Evolutionary conservation across 1,140 invertebrate genomes (phyloP).

Genomic region (Scaptomyza montana): DNA sequence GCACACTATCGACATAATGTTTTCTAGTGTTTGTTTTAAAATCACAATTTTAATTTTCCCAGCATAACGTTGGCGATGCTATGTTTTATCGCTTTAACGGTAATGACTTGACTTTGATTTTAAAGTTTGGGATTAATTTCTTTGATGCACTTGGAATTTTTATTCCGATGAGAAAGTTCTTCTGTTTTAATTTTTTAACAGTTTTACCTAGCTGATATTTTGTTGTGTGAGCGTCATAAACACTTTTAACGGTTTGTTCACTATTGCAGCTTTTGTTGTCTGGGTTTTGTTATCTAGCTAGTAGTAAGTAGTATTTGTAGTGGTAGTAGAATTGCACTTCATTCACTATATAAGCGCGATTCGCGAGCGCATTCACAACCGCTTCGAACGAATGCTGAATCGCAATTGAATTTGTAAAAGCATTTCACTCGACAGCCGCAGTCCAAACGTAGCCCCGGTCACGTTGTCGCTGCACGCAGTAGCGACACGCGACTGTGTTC

Average conservation of each 20-base stretch:
- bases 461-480: conserved; percentile 71
- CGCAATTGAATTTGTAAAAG: conserved; percentile 79
- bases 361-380: conserved; percentile 66
- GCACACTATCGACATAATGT: conserved; percentile 82
- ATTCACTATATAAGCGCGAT: conserved; percentile 18
- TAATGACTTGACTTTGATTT: not conserved
- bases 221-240: conserved; percentile 45
- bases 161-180: conserved; percentile 4
- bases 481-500: conserved; percentile 66
- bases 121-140: not conserved
- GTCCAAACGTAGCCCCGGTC: conserved; percentile 52
- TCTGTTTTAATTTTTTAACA: not conserved
- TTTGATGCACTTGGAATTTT: not conserved
- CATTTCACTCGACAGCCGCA: conserved; percentile 67
- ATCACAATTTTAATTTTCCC: conserved; percentile 31
- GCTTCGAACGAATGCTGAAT: conserved; percentile 73
- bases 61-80: not conserved
- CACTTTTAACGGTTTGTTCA: conserved; percentile 51
- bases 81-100: not conserved
- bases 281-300: conserved; percentile 13
- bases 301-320: not conserved
- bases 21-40: conserved; percentile 17
- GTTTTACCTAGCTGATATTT: conserved; percentile 2
- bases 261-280: conserved; percentile 17
- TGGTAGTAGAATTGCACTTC: conserved; percentile 16